These are phyloP conservation scores for Forbesichthys papilliferus DNA, from an alignment of 2,113 vertebrate genomes.

Conservation along the genomic window DNA sequence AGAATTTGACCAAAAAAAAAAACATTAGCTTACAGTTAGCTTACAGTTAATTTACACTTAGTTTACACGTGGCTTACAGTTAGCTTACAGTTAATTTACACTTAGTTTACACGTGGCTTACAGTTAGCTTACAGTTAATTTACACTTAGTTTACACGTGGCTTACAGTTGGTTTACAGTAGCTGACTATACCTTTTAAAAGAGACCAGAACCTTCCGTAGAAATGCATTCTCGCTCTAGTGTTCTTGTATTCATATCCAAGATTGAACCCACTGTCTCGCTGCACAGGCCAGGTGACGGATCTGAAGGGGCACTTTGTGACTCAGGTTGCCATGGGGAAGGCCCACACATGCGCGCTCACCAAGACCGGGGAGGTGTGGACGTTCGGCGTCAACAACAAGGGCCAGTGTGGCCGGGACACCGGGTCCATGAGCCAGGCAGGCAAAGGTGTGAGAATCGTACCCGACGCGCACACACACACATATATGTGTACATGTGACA, in stretches of 20 bases:
- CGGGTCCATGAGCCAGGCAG: conserved; percentile 92
- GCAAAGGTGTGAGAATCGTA: conserved; percentile 82
- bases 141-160: no score
- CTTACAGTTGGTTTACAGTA: no score
- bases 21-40: no score
- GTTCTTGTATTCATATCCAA: neutral
- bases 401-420: conserved; percentile 98
- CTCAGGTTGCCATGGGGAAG: conserved; percentile 98
- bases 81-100: no score
- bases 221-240: neutral
- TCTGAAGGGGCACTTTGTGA: conserved; percentile 96
- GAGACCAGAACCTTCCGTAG: no score
- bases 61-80: no score
- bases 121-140: no score
- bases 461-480: neutral
- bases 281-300: conserved; percentile 91
- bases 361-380: conserved; percentile 97
- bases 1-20: no score
- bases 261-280: conserved; percentile 10
- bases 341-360: conserved; percentile 96
- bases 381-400: conserved; percentile 98
- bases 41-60: no score
- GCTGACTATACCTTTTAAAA: no score
- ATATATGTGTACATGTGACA: neutral
- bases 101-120: no score